Conservation (phyloP, 1,140 invertebrate species). For the Dolichoris vasculosae region DNA sequence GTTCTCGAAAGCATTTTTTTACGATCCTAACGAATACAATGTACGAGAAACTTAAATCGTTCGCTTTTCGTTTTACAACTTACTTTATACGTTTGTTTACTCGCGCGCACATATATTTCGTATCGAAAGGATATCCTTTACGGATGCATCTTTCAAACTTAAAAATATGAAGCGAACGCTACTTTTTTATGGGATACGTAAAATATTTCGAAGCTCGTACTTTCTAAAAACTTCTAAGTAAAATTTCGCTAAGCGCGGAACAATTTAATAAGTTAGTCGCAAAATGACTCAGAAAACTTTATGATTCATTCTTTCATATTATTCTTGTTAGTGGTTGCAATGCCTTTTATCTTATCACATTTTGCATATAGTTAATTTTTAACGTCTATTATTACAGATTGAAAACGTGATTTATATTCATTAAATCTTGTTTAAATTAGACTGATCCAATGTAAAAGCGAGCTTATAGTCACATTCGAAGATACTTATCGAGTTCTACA, state of each 20-base stretch:
- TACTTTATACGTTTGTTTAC: too few relatives aligned
- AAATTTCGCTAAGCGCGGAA: neutral
- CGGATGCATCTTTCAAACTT: neutral
- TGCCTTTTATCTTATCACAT: slow-evolving; percentile 29
- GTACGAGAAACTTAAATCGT: neutral
- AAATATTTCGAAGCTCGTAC: neutral
- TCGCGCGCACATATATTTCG: too few relatives aligned
- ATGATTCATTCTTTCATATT: slow-evolving; percentile 21
- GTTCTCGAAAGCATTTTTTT: too few relatives aligned
- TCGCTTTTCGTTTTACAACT: neutral
- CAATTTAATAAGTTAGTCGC: neutral
- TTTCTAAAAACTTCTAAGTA: neutral
- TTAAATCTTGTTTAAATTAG: slow-evolving; percentile 6
- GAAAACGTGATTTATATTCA: slow-evolving; percentile 38
- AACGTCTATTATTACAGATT: neutral
- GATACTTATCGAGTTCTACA: neutral
- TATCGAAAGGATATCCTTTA: too few relatives aligned
- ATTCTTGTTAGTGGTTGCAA: neutral
- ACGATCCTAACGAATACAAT: too few relatives aligned
- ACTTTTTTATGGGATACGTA: neutral
- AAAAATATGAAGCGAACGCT: neutral
- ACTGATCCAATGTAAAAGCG: slow-evolving; percentile 22
- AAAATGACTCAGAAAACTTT: neutral
- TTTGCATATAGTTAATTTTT: neutral
- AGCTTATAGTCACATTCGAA: slow-evolving; percentile 41